Base-by-base conservation (phyloP, 23 tunicate species). In the Clavelina lepadiformis region DNA sequence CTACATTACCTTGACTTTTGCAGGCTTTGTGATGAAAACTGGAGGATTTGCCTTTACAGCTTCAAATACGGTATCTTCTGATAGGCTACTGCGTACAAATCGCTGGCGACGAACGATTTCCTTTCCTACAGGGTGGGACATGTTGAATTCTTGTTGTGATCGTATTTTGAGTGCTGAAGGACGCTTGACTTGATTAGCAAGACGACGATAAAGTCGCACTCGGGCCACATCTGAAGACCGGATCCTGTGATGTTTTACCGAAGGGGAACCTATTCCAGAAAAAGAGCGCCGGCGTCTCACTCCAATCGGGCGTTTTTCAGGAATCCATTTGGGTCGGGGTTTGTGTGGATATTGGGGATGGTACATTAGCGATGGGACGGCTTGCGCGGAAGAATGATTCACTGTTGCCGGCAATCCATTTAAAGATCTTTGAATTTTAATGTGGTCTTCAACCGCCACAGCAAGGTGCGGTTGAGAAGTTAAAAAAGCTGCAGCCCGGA, bases 41-140 rank as follows among this genome's bases (percentile, higher is more conserved):
- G 57, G 76, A 20, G 33, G n/a, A 23, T 47, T 37, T 25, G 41
- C 35, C 44, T 56, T 46, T 3, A 68, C 26, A 45, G 59, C 30
- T 46, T 78, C 68, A 21, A 52, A 68, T 18, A 68, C 75, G 7
- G 38, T 41, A 58, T 78, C 84, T 3, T 78, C 84, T 29, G 84
- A 49, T 69, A 78, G 59, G 47, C 84, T 78, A 75, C 84, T 78
- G 33, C 69, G 29, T 28, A 68, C 84, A 58, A 78, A 78, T 8
- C 84, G 68, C 13, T 68, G 84, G 6, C 84, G 75, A n/a, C 84
- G 38, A 3, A 34, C 13, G 3, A 31, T 23, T 23, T 58, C 61
- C 1, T 55, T 31, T 3, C 31, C 41, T 1, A 46, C 37, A 3
- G 84, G 84, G 35, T 78, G 75, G 4, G 84, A 68, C 3, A 4